Percentiles rank a stretch among this genome's conserved stretches.
phyloP scores from a whole-genome alignment of 2,113 vertebrate species.

The Chaetorhynchus papuensis region DNA sequence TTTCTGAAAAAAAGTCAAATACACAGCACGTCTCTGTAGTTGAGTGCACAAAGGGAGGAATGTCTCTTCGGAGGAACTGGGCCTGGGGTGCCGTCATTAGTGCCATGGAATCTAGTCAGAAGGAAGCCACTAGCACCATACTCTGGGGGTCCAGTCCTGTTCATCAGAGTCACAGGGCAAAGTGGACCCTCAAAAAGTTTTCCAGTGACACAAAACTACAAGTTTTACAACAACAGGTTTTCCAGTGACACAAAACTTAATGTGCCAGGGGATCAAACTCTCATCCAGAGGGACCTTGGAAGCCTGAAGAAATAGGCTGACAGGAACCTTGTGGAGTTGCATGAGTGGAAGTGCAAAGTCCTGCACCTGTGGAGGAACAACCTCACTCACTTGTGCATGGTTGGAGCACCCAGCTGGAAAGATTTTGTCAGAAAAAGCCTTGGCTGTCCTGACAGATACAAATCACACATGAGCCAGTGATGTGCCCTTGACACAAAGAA shows the following conservation, averaged over 20 bases:
- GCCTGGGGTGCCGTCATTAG: too few species aligned
- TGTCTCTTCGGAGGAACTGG: not conserved
- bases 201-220: not conserved
- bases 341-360: not conserved
- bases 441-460: not conserved
- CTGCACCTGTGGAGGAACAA: not conserved
- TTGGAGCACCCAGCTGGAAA: not conserved
- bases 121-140: not conserved
- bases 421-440: not conserved
- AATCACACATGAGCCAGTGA: not conserved
- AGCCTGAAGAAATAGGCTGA: not conserved
- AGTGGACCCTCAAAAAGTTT: not conserved
- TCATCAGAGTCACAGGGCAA: not conserved
- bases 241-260: not conserved
- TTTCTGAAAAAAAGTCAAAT: not conserved
- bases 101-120: not conserved
- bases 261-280: not conserved
- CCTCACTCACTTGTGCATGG: not conserved
- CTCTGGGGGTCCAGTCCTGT: not conserved
- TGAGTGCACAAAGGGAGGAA: not conserved
- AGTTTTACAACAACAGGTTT: not conserved
- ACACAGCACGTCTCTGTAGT: not conserved
- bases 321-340: not conserved
- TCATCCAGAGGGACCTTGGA: not conserved
- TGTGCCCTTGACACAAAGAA: not conserved